Base-by-base conservation (phyloP, 1,140 invertebrate genomes). In the Drosophila persimilis region DNA sequence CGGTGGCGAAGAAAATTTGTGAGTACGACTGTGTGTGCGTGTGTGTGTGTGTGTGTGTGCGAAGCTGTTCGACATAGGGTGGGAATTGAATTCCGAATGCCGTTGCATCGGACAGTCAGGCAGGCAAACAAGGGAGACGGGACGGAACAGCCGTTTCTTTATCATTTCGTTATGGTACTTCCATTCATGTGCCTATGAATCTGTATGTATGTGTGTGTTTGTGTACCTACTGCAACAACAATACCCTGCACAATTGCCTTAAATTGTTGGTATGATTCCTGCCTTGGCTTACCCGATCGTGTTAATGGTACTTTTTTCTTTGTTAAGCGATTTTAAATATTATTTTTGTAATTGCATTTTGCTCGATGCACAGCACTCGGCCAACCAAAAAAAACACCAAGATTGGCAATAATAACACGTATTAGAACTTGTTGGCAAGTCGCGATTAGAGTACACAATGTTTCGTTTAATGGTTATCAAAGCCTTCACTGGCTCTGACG, bases 311-410 rank as follows among this genome's bases (percentile, higher is more conserved):
- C 15, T 80, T 62, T 31, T 75, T 13, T 53, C 7, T 52, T 22
- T 13, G 31, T 41, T 29, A 50, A 39, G 43, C n/a, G 50, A 35
- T 69, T 59, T 46, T 52, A 73, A 74, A 71, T 61, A 54, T 57
- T 41, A 35, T 47, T 51, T 51, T 31, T 73, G 50, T 45, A 67
- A 58, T 78, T 73, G 73, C 78, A 81, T 81, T 78, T 83, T 81
- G 77, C 35, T 64, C 45, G 41, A 46, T 46, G 55, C 53, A 71
- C 44, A 63, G 51, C 56, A 44, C 35, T 45, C 44, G 29, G 15
- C 43, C 52, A 46, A 29, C 47, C 26, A 24, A 47, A 62, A 24
- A 26, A 65, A 35, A 52, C 24, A 48, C 58, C 9, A 26, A 46
- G 44, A 29, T 67, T 24, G 41, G 24, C 29, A 29, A 17, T 22